Conservation (phyloP, 2,113 vertebrate species). For the Gnathonemus longibarbis region DNA sequence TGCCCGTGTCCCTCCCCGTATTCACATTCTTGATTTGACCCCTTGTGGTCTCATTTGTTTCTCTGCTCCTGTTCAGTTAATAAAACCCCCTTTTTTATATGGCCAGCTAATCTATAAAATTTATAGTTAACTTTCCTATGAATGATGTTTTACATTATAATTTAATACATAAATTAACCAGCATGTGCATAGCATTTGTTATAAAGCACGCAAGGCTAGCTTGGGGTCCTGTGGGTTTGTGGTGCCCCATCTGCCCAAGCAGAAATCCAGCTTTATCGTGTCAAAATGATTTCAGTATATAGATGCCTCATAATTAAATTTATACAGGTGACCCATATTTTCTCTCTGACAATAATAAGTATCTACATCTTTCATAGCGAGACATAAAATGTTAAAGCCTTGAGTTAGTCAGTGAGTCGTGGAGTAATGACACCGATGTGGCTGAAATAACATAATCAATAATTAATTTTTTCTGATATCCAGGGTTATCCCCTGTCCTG, state of each 20-base stretch:
- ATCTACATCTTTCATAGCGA: not conserved
- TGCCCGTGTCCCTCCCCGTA: not conserved
- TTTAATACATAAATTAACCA: not conserved
- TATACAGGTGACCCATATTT: not conserved
- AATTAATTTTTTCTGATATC: not conserved
- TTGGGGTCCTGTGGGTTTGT: not conserved
- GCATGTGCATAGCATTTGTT: not conserved
- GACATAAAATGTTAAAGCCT: not conserved
- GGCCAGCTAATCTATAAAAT: not conserved
- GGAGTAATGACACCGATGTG: not conserved
- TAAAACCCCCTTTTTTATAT: not conserved
- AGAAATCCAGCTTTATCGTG: not conserved
- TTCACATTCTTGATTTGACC: not conserved
- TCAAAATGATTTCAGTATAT: not conserved
- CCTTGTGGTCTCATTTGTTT: not conserved
- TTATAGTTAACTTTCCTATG: not conserved
- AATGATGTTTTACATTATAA: not conserved
- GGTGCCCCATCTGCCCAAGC: not conserved
- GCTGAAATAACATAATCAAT: not conserved
- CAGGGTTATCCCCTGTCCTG: not conserved
- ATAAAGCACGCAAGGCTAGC: not conserved
- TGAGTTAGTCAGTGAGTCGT: not conserved
- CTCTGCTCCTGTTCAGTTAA: not conserved
- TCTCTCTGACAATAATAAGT: not conserved
- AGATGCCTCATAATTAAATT: not conserved